Conservation (phyloP, 2,888 invertebrate species). For the Cataglyphis livida region DNA sequence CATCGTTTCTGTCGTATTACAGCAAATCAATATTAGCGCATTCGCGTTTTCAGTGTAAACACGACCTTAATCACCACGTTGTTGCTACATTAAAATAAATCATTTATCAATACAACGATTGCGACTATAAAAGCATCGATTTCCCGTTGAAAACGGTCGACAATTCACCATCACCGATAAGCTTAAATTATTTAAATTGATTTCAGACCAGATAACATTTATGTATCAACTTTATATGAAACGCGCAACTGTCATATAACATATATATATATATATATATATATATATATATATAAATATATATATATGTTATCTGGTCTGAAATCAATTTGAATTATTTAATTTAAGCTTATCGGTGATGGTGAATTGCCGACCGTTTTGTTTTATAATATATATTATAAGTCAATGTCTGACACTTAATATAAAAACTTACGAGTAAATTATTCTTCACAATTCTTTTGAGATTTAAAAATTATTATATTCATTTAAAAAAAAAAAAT, state of each 20-base stretch:
- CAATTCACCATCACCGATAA: slow-evolving; percentile 23
- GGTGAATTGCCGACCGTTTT: slow-evolving; percentile 20
- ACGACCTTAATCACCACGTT: slow-evolving; percentile 37
- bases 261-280: no score
- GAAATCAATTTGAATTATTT: slow-evolving; percentile 39
- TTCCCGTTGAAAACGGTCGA: slow-evolving; percentile 24
- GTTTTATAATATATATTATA: not conserved
- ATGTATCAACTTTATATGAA: slow-evolving; percentile 20
- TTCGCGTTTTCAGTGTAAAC: slow-evolving; percentile 48
- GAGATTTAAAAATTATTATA: not conserved
- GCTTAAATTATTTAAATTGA: slow-evolving; percentile 42
- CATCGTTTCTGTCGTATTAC: slow-evolving; percentile 70
- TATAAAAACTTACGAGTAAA: not conserved
- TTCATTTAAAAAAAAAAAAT: not conserved
- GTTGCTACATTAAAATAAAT: slow-evolving; percentile 43
- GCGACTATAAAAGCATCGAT: slow-evolving; percentile 49
- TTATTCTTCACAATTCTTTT: not conserved
- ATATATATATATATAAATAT: no score
- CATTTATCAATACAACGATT: slow-evolving; percentile 35
- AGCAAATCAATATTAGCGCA: slow-evolving; percentile 68
- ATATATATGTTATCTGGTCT: slow-evolving; percentile 17
- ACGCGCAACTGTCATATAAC: slow-evolving; percentile 13
- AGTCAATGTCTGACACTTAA: not conserved
- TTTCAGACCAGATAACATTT: slow-evolving; percentile 24
- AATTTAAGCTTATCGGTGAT: slow-evolving; percentile 28